Percentiles rank a stretch among this genome's conserved stretches.
Evolutionary conservation across 2,888 invertebrate species (phyloP).

Genomic region (Parnassius apollo): DNA sequence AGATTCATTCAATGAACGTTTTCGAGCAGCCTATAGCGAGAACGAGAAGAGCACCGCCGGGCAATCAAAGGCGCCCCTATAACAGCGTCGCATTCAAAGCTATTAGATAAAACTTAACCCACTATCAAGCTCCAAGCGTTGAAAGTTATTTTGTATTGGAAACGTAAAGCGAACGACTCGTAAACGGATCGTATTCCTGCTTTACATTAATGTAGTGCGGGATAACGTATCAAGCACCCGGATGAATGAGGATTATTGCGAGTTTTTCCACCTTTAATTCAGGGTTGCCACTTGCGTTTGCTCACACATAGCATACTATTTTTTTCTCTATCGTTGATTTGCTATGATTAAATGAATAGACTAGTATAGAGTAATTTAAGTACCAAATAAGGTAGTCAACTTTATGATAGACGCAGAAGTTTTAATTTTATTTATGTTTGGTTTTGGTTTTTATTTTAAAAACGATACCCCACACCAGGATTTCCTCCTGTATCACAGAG

Average conservation of each 20-base stretch:
- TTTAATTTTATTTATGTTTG: no score
- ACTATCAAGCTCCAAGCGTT: neutral
- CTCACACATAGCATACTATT: no score
- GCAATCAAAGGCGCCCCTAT: neutral
- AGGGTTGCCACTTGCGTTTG: neutral
- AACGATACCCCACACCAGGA: no score
- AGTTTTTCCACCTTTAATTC: slow-evolving; percentile 22
- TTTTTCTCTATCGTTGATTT: no score
- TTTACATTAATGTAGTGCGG: slow-evolving; percentile 15
- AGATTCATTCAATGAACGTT: neutral
- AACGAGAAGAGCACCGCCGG: neutral
- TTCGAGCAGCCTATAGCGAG: neutral
- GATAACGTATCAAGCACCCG: slow-evolving; percentile 26
- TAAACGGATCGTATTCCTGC: slow-evolving; percentile 25
- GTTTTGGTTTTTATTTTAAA: no score
- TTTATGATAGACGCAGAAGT: no score
- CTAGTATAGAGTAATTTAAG: no score
- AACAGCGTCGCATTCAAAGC: slow-evolving; percentile 9
- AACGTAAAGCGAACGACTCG: slow-evolving; percentile 6
- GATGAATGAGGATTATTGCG: slow-evolving; percentile 31
- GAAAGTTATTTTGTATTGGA: slow-evolving; percentile 7
- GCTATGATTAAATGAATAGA: no score
- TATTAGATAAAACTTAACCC: slow-evolving; percentile 10
- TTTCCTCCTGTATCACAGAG: no score
- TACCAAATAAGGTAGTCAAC: no score